phyloP scores from a whole-genome alignment of 2,113 vertebrate genomes.

The Halichoerus grypus region DNA sequence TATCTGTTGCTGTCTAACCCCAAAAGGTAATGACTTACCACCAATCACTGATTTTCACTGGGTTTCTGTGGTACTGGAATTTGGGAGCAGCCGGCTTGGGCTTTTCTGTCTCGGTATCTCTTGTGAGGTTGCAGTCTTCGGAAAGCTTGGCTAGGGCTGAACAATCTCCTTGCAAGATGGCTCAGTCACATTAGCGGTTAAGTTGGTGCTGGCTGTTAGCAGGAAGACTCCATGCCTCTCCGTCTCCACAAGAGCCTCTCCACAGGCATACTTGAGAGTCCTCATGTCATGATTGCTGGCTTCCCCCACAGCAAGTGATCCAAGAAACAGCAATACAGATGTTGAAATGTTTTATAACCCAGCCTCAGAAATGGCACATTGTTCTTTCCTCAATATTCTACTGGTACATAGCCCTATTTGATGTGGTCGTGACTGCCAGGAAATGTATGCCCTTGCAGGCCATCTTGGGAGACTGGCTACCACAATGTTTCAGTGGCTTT shows the following conservation, averaged over 20 bases:
- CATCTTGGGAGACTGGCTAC: background rate
- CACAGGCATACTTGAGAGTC: too few relatives aligned
- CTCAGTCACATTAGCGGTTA: background rate
- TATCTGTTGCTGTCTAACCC: background rate
- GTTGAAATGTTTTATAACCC: background rate
- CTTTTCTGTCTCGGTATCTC: background rate
- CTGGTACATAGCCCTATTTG: background rate
- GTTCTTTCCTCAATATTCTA: background rate
- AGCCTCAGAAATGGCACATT: background rate
- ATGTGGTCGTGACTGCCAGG: background rate
- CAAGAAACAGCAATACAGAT: background rate
- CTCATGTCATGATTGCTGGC: background rate
- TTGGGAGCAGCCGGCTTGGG: background rate
- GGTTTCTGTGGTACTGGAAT: background rate
- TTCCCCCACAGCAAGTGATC: background rate
- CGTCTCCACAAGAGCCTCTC: background rate
- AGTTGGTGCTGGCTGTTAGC: background rate
- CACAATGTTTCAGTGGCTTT: background rate
- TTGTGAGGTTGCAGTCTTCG: background rate
- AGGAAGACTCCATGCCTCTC: background rate
- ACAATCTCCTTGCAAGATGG: background rate
- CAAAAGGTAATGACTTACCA: background rate
- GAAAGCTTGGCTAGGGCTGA: background rate
- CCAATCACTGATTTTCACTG: background rate
- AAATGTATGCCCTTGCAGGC: background rate